phyloP scores from a whole-genome alignment of 2,888 invertebrate genomes.

The Leistus spinibarbis region DNA sequence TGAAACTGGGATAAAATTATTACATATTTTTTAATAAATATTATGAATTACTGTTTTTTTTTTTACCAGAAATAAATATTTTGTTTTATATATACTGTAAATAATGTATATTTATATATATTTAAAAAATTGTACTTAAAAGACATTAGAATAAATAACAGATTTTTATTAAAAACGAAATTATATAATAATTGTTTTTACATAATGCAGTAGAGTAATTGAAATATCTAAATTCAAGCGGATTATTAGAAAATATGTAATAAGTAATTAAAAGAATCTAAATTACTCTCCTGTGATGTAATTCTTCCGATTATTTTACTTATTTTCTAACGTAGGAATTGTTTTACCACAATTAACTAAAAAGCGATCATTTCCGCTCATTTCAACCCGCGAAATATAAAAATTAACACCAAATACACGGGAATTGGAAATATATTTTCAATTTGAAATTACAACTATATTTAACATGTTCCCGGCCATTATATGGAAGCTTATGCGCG shows the following conservation, averaged over 20 bases:
- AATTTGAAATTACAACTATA: no score
- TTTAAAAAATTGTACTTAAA: constrained; percentile 21
- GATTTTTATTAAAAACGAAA: background rate
- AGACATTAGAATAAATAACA: background rate
- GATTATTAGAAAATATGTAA: constrained; percentile 34
- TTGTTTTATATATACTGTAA: background rate
- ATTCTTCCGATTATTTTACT: constrained; percentile 27
- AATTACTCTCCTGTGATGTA: constrained; percentile 36
- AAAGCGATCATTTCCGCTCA: no score
- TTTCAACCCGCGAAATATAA: no score
- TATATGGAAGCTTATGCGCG: no score
- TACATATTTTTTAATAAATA: constrained; percentile 34
- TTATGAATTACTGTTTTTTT: background rate
- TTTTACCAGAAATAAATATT: background rate
- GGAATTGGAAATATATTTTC: no score
- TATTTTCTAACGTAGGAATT: constrained; percentile 17
- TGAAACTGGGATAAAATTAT: background rate
- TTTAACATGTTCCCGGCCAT: no score
- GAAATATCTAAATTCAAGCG: background rate
- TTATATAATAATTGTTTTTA: background rate
- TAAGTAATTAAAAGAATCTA: constrained; percentile 25
- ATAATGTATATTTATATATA: background rate
- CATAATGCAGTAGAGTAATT: background rate
- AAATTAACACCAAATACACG: no score
- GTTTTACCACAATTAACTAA: no score